phyloP scores from a whole-genome alignment of 2,113 vertebrate genomes.

The Calidris pygmaea region DNA sequence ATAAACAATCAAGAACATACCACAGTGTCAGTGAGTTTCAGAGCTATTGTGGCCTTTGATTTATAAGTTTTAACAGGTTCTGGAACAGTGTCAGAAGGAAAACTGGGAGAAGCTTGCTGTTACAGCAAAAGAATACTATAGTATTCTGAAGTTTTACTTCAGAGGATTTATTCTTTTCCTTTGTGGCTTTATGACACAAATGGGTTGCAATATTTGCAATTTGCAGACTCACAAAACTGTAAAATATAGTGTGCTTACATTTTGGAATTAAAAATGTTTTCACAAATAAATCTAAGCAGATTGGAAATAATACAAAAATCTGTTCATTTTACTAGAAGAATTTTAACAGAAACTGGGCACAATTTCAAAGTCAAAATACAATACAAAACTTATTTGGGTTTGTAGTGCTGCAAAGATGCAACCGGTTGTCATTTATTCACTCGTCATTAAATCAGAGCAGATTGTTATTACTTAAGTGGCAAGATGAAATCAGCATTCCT shows the following conservation, averaged over 20 bases:
- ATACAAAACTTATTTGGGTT: background rate
- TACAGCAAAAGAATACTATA: background rate
- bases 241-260: background rate
- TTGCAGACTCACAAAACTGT: background rate
- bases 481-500: background rate
- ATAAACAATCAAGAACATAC: background rate
- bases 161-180: background rate
- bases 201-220: background rate
- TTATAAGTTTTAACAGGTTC: background rate
- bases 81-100: background rate
- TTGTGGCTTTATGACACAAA: background rate
- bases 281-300: background rate
- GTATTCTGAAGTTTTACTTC: background rate
- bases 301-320: conserved; percentile 2
- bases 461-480: background rate
- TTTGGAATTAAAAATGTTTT: background rate
- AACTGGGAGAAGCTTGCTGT: background rate
- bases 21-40: background rate
- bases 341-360: background rate
- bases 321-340: background rate
- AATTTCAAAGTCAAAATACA: conserved; percentile 6
- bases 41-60: background rate
- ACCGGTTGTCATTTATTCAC: background rate
- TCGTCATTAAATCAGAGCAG: background rate
- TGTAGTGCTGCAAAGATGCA: background rate